Evolutionary conservation across 2,888 invertebrate genomes (phyloP), one percentile per base, ranked within the genome.

Genomic region (Cryptophagus acutangulus): DNA sequence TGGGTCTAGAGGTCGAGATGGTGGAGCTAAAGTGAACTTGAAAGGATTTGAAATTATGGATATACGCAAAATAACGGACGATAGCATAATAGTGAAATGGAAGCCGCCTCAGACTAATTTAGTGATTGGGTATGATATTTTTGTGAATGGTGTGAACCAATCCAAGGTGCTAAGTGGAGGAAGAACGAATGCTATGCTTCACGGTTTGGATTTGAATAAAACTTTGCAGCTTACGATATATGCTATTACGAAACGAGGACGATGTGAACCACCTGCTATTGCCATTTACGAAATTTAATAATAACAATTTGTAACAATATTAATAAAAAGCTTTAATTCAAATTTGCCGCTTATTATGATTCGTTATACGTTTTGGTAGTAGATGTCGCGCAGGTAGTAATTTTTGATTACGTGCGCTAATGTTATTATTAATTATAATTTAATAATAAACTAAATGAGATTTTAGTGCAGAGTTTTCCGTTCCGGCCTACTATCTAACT

Each of bases 21-120:
- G 43, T n/a, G 43, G 45, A 25, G 40, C 49, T 16, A 48, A 45
- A 9, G 33, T 58, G 8, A 49, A 59, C 26, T 36, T 57, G 15
- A 30, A 38, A 1, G 54, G 54, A 2, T 57, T 61, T 39, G 59
- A 61, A 41, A 51, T 61, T 3, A 44, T 51, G 1, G 58, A 60
- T 30, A 58, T 61, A 15, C 41, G 55, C 34, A 49, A 57, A 31
- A 57, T 60, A 6, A 58, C 58, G 1, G 45, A 55, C 12, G 59
- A 61, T 38, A 61, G 61, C 39, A 47, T 61, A 14, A 55, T 61
- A 2, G 51, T 61, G n/a, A 59, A 59, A 39, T 61, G 61, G 61
- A 53, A 45, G 17, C 43, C 52, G 1, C 31, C 31, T 3, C 43
- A 49, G 13, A 46, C 40, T 17, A 46, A 44, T 5, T 17, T 42